Evolutionary conservation across 2,113 vertebrate genomes (phyloP), one percentile per base, ranked within the genome.

Genomic region (Aix galericulata): DNA sequence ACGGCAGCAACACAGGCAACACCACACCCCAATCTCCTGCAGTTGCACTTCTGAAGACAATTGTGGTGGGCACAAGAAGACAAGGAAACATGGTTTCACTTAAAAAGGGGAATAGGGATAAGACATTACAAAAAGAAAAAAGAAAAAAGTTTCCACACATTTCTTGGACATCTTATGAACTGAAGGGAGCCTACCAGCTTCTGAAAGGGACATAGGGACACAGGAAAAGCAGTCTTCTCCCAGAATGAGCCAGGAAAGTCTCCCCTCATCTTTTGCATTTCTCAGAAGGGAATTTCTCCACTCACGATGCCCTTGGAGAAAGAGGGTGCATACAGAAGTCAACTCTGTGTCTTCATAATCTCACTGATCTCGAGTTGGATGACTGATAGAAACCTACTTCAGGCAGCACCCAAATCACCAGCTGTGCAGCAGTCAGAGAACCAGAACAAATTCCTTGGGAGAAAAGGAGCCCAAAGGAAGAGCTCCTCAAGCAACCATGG

Each of bases 281-380:
- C 42, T 88, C 40, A n/a, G 59, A 60, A 68, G 34, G 42, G 34
- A 66, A 53, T 64, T 82, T 68, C 34, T 64, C 32, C 0, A 0
- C 44, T 74, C 18, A 8, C 0, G 0, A 9, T 59, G 48, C 13
- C 17, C n/a, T 58, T 0, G 0, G 10, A 21, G 42, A 92, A 63
- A 56, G 29, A 87, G 20, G 4, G 5, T 52, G 0, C 2, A 1
- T 62, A 15, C 52, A 84, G 34, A 62, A 88, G 16, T 17, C 38
- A 13, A 34, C 26, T 13, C 32, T 13, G 73, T 58, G 13, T 52
- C 38, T 69, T 77, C 2, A 2, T 62, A 44, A 42, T 48, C 29
- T 73, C 72, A 34, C 38, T 34, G 8, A 53, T 34, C 23, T 80
- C 20, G 38, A 53, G 15, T 3, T 38, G 42, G 10, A 48, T 36